Evolutionary conservation across 37 sponge, comb jelly and placozoan genomes (phyloP).

Genomic region (Hormiphora californensis): DNA sequence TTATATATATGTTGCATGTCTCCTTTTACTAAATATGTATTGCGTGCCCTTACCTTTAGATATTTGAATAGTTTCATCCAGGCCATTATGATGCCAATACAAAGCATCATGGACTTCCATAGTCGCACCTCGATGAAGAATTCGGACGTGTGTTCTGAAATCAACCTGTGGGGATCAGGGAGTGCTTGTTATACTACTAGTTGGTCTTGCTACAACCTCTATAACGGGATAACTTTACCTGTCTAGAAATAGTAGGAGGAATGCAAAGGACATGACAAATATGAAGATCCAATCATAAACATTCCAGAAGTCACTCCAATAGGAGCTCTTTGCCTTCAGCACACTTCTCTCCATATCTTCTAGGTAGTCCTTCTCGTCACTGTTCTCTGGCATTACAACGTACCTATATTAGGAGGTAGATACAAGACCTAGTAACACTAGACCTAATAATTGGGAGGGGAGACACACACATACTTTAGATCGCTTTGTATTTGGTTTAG

Average conservation of each 20-base stretch:
- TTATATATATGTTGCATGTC: too few species aligned
- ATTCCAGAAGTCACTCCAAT: constrained; percentile 19
- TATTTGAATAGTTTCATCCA: constrained; percentile 35
- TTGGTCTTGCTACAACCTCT: too few species aligned
- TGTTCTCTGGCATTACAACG: constrained; percentile 14
- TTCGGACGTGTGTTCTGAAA: too few species aligned
- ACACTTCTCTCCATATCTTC: constrained; percentile 25
- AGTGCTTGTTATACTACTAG: too few species aligned
- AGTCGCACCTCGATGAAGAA: not conserved
- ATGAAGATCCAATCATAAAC: not conserved
- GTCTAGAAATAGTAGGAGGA: not conserved
- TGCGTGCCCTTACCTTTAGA: too few species aligned
- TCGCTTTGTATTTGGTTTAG: not conserved
- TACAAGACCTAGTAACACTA: too few species aligned
- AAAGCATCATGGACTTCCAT: constrained; percentile 24
- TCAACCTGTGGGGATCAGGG: too few species aligned
- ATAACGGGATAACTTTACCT: not conserved
- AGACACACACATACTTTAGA: too few species aligned
- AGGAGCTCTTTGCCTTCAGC: not conserved
- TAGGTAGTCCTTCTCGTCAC: constrained; percentile 3
- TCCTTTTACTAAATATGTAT: too few species aligned
- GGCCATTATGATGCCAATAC: not conserved
- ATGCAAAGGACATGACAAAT: not conserved
- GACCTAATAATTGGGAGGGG: too few species aligned
- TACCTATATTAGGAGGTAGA: too few species aligned